Evolutionary conservation across 1,140 invertebrate species (phyloP), one percentile per base, ranked within the genome.

Genomic region (Proales similis): DNA sequence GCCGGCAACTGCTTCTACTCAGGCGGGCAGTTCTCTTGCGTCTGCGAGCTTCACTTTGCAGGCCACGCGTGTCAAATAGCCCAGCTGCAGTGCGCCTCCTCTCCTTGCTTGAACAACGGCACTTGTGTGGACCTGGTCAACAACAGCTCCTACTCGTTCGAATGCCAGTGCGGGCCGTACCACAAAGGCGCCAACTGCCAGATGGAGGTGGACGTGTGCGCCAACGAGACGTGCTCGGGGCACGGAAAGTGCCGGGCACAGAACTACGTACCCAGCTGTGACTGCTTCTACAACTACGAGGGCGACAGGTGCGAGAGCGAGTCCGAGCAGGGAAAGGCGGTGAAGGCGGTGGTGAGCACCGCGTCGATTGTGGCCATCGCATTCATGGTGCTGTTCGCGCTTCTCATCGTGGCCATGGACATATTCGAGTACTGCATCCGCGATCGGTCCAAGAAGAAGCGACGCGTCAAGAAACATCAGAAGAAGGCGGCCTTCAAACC

Each of bases 11-110:
- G 43, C 27, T 46, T 46, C 22, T 24, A 46, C 33, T 9, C 29
- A 27, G 9, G 20, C 24, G 33, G 22, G n/a, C 7, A 27, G 22
- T 48, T 9, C 11, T 14, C 29, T 14, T 46, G 43, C 27, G 43
- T 24, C 22, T 46, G 43, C 43, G 22, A 24, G 22, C 20, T 24
- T 46, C 20, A 46, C 27, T 65, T 70, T 82, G 84, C 66, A 90
- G 88, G 70, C 82, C 87, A 67, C 78, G 86, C 39, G 85, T 67
- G 84, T 90, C 72, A 87, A 90, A 71, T 90, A 87, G 85, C 91
- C 73, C 86, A 20, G 22, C 43, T 20, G 9, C 43, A 90, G 74
- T 91, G 88, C 70, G 77, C 79, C 22, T 82, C 80, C 0, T 83
- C 85, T 66, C 82, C 84, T 0, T 91, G 89, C 71, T 77, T 83